Conservation (phyloP, 1,140 invertebrate species). For the Goniozus legneri region DNA sequence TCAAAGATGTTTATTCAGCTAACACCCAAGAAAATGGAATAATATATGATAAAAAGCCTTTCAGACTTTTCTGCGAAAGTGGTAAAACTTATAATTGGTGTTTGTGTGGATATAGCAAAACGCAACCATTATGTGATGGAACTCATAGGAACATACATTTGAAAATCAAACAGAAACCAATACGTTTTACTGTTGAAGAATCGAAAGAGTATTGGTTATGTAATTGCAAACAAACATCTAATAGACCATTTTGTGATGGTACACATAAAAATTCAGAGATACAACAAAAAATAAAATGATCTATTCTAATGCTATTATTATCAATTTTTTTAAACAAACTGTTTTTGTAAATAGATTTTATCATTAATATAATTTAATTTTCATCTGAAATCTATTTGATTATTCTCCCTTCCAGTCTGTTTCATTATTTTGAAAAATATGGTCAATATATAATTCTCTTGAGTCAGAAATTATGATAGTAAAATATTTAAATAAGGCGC, state of each 20-base stretch:
- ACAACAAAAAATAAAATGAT: conserved; percentile 44
- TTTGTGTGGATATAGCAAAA: conserved; percentile 86
- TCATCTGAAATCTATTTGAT: too few species aligned
- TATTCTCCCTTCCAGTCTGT: too few species aligned
- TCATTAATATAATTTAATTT: too few species aligned
- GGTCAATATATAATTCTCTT: too few species aligned
- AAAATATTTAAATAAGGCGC: too few species aligned
- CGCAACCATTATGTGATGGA: conserved; percentile 93
- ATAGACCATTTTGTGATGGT: conserved; percentile 97
- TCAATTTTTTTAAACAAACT: too few species aligned
- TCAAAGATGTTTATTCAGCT: conserved; percentile 60
- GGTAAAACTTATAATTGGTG: conserved; percentile 93
- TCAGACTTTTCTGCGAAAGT: conserved; percentile 69
- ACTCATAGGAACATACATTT: conserved; percentile 77
- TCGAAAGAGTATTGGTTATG: conserved; percentile 96
- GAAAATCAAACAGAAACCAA: conserved; percentile 70
- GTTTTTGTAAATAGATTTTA: too few species aligned
- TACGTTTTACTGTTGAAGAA: conserved; percentile 80
- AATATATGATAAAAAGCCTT: conserved; percentile 87
- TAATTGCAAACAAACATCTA: conserved; percentile 95
- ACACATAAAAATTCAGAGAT: conserved; percentile 77
- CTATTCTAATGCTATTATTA: too few species aligned
- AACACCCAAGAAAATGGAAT: conserved; percentile 66
- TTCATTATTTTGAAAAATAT: too few species aligned
- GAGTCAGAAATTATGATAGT: too few species aligned